phyloP scores from a whole-genome alignment of 2,888 invertebrate genomes.

The Cheilosia scutellata region DNA sequence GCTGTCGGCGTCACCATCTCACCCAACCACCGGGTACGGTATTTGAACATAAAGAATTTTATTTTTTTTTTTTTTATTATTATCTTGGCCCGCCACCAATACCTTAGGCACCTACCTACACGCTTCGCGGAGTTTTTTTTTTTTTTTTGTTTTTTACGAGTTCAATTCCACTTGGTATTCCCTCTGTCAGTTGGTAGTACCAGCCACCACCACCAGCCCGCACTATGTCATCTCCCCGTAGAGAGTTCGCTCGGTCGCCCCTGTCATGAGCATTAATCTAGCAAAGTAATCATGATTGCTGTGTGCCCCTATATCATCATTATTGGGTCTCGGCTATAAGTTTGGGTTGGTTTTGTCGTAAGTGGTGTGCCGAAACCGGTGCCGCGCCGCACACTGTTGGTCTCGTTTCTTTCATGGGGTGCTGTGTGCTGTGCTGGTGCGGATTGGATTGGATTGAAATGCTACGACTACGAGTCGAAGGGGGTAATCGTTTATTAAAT shows the following conservation, averaged over 20 bases:
- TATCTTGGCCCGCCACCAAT: conserved; percentile 10
- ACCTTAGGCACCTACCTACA: conserved; percentile 70
- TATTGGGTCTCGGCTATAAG: conserved; percentile 58
- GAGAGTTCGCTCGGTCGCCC: conserved; percentile 44
- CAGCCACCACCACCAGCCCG: background rate
- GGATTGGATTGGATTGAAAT: conserved; percentile 53
- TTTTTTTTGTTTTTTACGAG: conserved; percentile 44
- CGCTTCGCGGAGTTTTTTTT: conserved; percentile 53
- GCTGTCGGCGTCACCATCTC: conserved; percentile 54
- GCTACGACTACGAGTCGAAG: conserved; percentile 36
- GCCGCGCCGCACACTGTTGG: conserved; percentile 40
- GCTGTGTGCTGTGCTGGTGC: conserved; percentile 11
- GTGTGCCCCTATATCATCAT: conserved; percentile 74
- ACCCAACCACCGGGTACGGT: conserved; percentile 31
- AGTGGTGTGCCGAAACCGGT: conserved; percentile 38
- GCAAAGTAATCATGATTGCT: conserved; percentile 74
- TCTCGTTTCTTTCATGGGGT: conserved; percentile 49
- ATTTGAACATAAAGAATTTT: conserved; percentile 35
- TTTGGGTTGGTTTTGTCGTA: conserved; percentile 51
- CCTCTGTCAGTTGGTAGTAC: conserved; percentile 37
- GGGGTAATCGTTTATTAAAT: conserved; percentile 75
- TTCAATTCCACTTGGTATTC: conserved; percentile 32
- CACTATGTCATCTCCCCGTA: conserved; percentile 24
- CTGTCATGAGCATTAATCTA: conserved; percentile 72
- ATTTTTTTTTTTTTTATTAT: conserved; percentile 22